Evolutionary conservation across 2,888 invertebrate species (phyloP).

Genomic region (Dolichopus griseipennis): DNA sequence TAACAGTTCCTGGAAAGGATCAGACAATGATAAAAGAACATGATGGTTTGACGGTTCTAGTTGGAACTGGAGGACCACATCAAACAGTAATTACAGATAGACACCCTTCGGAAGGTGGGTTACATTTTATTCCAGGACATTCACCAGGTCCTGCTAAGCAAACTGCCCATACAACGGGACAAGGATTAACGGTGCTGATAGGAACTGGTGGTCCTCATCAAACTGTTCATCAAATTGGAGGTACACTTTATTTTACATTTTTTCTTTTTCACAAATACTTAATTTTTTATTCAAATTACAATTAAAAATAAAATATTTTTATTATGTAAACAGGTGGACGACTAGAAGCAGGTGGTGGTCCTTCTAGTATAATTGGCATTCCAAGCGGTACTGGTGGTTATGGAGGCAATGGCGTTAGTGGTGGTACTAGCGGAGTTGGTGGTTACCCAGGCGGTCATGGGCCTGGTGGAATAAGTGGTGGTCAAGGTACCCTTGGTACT

Average conservation of each 20-base stretch:
- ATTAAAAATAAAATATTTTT: too few species aligned
- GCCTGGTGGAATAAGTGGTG: slow-evolving; percentile 7
- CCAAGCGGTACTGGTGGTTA: slow-evolving; percentile 11
- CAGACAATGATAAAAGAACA: slow-evolving; percentile 19
- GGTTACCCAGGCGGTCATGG: not conserved
- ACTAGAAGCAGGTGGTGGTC: slow-evolving; percentile 4
- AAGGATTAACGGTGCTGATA: slow-evolving; percentile 23
- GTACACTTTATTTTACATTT: not conserved
- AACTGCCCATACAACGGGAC: slow-evolving; percentile 21
- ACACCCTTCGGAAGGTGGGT: slow-evolving; percentile 16
- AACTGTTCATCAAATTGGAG: slow-evolving; percentile 20
- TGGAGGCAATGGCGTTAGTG: slow-evolving; percentile 14
- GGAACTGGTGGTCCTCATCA: slow-evolving; percentile 24
- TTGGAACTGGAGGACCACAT: slow-evolving; percentile 24
- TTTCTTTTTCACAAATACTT: not conserved
- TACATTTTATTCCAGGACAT: slow-evolving; percentile 21
- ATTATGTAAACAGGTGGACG: not conserved
- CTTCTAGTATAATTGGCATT: slow-evolving; percentile 3
- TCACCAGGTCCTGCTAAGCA: slow-evolving; percentile 18
- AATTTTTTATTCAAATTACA: not conserved
- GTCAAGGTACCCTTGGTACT: slow-evolving; percentile 9
- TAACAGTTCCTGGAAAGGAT: slow-evolving; percentile 19
- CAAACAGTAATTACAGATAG: slow-evolving; percentile 24
- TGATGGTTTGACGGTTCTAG: slow-evolving; percentile 23
- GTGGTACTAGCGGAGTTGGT: slow-evolving; percentile 14